A percentile compares a stretch with the other conserved stretches of the same genome.
phyloP scores from a whole-genome alignment of 37 sponge, comb jelly and placozoan species.

The Cladorhizidae sp. region DNA sequence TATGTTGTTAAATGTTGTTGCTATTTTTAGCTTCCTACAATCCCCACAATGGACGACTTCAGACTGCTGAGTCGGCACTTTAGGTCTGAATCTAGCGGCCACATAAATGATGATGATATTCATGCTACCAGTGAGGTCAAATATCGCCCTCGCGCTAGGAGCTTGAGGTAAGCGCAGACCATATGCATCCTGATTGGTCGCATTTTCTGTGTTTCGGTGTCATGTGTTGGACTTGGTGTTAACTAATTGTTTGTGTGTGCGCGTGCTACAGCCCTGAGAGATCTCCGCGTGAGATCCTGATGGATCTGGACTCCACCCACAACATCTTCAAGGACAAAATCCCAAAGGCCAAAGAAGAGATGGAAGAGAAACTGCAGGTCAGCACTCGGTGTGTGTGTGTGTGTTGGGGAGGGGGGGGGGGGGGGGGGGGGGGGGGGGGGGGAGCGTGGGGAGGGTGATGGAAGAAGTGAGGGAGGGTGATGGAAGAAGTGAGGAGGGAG shows the following conservation, averaged over 20 bases:
- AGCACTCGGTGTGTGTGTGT: too few species aligned
- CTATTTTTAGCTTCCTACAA: conserved; percentile 48
- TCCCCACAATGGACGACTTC: conserved; percentile 62
- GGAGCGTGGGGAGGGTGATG: neutral
- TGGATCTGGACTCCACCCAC: conserved; percentile 71
- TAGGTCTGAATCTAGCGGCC: conserved; percentile 40
- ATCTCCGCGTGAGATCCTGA: conserved; percentile 53
- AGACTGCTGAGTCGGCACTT: conserved; percentile 25
- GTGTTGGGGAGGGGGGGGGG: too few species aligned
- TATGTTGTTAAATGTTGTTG: too few species aligned
- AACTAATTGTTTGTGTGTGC: conserved; percentile 7
- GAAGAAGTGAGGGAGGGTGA: too few species aligned
- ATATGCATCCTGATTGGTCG: too few species aligned
- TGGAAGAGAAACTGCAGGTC: conserved; percentile 81
- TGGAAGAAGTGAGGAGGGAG: too few species aligned
- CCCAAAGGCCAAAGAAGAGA: conserved; percentile 57
- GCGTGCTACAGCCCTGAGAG: conserved; percentile 56
- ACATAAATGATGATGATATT: conserved; percentile 4
- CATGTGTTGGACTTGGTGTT: neutral
- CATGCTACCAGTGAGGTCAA: neutral
- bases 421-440: conserved; percentile 8
- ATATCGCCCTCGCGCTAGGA: conserved; percentile 37
- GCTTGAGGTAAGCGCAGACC: conserved; percentile 44
- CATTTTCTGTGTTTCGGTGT: too few species aligned
- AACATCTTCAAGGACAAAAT: conserved; percentile 80